A percentile compares a stretch with the other conserved stretches of the same genome.
phyloP scores from a whole-genome alignment of 2,797 vertebrate genomes.

The Mycteria americana region DNA sequence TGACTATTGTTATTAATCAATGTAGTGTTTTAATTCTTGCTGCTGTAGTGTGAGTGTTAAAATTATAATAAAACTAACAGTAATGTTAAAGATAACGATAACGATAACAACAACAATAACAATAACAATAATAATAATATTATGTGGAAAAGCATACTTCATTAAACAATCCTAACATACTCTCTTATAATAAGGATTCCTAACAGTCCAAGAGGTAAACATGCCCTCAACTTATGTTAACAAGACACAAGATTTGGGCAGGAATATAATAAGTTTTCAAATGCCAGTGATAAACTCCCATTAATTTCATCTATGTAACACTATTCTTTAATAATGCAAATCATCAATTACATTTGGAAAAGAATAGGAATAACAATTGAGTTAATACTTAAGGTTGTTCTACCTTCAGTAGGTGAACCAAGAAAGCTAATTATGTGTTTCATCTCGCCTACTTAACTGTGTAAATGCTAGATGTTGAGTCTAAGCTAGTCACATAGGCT shows the following conservation, averaged over 20 bases:
- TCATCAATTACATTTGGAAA: background rate
- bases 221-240: background rate
- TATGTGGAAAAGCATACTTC: background rate
- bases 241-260: background rate
- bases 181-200: background rate
- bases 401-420: background rate
- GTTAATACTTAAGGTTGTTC: background rate
- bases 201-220: background rate
- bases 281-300: background rate
- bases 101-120: too few species aligned
- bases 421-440: background rate
- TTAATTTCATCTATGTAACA: background rate
- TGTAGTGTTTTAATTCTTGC: background rate
- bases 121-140: background rate
- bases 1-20: background rate
- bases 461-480: background rate
- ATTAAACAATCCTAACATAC: background rate
- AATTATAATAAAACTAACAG: background rate
- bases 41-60: background rate
- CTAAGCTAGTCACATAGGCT: background rate
- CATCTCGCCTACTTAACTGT: background rate
- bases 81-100: background rate
- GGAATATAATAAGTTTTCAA: background rate
- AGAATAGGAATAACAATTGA: background rate
- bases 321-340: background rate